Evolutionary conservation across 2,113 vertebrate genomes (phyloP).

Genomic region (Deroptyus accipitrinus): DNA sequence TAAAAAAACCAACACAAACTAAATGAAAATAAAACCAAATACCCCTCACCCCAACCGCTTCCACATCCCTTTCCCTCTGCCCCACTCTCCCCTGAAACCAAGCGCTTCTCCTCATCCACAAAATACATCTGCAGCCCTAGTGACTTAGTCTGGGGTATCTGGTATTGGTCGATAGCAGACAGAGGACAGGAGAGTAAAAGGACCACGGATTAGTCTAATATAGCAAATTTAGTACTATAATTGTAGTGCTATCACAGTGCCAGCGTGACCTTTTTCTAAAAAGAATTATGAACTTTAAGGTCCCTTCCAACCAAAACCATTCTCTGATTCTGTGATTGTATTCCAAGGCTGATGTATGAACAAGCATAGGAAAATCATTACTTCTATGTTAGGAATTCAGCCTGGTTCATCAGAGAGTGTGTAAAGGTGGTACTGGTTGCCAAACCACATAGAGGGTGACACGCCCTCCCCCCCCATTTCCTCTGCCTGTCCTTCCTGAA

Average conservation of each 20-base stretch:
- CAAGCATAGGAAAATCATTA: neutral
- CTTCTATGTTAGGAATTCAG: neutral
- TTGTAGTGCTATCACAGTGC: neutral
- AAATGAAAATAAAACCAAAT: neutral
- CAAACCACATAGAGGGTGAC: neutral
- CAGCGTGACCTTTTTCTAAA: neutral
- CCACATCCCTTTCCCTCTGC: neutral
- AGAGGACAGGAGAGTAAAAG: neutral
- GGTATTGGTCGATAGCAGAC: neutral
- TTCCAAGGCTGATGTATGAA: neutral
- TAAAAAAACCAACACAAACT: neutral
- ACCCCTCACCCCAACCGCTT: neutral
- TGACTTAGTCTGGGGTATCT: neutral
- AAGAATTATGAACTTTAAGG: neutral
- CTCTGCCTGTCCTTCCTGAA: neutral
- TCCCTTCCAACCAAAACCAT: neutral
- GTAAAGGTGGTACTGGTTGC: neutral
- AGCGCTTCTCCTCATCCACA: neutral
- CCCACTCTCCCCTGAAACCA: neutral
- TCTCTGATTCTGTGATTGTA: neutral
- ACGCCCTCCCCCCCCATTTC: fast-evolving
- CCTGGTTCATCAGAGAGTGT: neutral
- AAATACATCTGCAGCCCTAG: neutral
- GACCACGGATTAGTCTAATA: neutral
- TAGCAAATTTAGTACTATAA: neutral